Percentiles rank a stretch among this genome's conserved stretches.
Evolutionary conservation across 2,113 vertebrate species (phyloP).

Genomic region (Brevimyrus niger): DNA sequence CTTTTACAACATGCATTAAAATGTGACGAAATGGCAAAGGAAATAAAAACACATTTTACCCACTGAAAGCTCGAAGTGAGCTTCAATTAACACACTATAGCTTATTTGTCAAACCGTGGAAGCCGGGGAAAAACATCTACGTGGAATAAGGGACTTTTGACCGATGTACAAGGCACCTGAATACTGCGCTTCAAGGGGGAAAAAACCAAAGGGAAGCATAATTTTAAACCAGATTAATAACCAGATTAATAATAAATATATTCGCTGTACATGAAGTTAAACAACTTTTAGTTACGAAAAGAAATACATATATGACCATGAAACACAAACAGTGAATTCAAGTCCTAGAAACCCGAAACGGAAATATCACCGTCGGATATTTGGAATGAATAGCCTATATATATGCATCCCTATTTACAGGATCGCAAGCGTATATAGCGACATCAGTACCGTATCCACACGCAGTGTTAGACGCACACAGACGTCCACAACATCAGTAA

Average conservation of each 20-base stretch:
- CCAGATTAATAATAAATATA: neutral
- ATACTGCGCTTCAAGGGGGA: neutral
- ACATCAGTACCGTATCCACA: neutral
- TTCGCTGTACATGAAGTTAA: neutral
- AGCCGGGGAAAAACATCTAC: neutral
- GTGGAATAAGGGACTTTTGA: neutral
- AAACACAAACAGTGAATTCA: neutral
- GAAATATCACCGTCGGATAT: neutral
- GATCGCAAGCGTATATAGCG: neutral
- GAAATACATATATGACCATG: neutral
- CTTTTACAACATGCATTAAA: neutral
- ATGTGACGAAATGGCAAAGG: neutral
- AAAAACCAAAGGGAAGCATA: neutral
- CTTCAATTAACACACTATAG: neutral
- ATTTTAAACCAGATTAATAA: neutral
- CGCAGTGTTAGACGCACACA: neutral
- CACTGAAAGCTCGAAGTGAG: neutral
- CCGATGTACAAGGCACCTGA: neutral
- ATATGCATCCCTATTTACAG: neutral
- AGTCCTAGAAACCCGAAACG: neutral
- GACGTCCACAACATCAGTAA: neutral
- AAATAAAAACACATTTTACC: neutral
- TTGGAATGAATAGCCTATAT: neutral
- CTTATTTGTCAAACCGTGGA: neutral
- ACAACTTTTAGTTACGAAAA: constrained; percentile 11